Base-by-base conservation (phyloP, 2,888 invertebrate genomes). In the Philereme transversata region DNA sequence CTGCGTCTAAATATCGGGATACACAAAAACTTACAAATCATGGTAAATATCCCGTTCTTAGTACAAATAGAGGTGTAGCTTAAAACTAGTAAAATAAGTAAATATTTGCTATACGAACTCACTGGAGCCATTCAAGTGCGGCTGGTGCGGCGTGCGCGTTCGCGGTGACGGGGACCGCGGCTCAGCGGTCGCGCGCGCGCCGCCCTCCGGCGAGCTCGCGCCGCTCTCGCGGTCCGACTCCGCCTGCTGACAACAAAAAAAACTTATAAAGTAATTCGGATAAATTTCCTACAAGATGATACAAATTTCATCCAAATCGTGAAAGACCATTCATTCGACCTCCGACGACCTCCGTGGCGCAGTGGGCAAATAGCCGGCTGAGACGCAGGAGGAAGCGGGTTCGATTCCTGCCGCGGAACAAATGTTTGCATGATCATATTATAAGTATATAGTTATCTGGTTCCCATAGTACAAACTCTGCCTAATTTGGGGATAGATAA, bases 221-320 rank as follows among this genome's bases (percentile, higher is more conserved):
- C 94, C 94, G 86, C 94, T 94, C 85, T 94, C 93, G 81, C 94
- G 93, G 76, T 94, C 94, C 78, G 94, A 94, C 85, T 94, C 95
- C 93, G 94, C 93, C 82, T 93, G 90, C 83, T 84, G 81, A 62
- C 75, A 75, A 79, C 9, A 41, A 57, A 9, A 51, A 33, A 6
- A 47, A 4, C 33, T 4, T 57, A 58, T 45, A 10, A 33, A 44
- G 8, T 34, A 4, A 22, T 11, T 40, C n/a, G 9, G 0, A 47
- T 47, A 47, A 47, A 47, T 47, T 47, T 4, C 33, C 47, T 47
- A 34, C 34, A 34, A 34, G 3, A n/a, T n/a, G 8, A 7, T 46
- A 33, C 3, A 47, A 34, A 47, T 47, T 47, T 47, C 33, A 33
- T 33, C 4, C 5, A 11, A 46, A 11, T 36, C 40, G 8, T 7